These are phyloP conservation scores for Rattus rattus DNA, from an alignment of 2,113 vertebrate genomes.

Conservation along the genomic window DNA sequence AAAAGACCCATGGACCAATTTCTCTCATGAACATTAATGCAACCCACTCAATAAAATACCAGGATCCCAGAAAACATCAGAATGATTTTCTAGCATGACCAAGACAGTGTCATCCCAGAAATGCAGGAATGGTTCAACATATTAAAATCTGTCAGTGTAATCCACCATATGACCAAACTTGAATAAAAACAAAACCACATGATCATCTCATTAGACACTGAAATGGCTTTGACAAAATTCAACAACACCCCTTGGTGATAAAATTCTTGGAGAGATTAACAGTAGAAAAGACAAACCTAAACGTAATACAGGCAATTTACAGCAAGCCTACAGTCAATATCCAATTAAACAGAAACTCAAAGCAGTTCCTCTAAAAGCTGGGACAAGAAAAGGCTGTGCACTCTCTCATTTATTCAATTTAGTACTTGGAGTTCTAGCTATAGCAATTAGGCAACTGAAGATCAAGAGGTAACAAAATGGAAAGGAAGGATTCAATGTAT, in stretches of 20 bases:
- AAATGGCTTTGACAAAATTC: not conserved
- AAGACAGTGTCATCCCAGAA: no score
- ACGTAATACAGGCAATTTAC: not conserved
- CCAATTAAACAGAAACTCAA: not conserved
- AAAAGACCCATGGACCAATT: no score
- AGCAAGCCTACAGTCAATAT: not conserved
- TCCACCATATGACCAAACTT: not conserved
- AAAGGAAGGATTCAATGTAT: no score
- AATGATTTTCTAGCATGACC: no score
- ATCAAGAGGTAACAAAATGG: no score
- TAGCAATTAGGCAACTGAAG: no score
- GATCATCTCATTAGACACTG: not conserved
- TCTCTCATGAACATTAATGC: no score
- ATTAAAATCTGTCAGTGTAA: no score
- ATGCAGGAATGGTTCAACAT: no score
- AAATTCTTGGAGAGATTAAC: not conserved
- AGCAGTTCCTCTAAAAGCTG: not conserved
- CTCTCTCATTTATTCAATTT: not conserved
- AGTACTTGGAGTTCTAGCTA: not conserved
- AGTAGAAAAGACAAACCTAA: not conserved
- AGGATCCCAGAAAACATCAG: no score
- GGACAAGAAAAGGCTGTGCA: not conserved
- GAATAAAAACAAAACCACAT: not conserved
- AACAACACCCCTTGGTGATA: not conserved
- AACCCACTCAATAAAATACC: no score